Base-by-base conservation (phyloP, 2,888 invertebrate genomes). In the Rhamnusium bicolor region DNA sequence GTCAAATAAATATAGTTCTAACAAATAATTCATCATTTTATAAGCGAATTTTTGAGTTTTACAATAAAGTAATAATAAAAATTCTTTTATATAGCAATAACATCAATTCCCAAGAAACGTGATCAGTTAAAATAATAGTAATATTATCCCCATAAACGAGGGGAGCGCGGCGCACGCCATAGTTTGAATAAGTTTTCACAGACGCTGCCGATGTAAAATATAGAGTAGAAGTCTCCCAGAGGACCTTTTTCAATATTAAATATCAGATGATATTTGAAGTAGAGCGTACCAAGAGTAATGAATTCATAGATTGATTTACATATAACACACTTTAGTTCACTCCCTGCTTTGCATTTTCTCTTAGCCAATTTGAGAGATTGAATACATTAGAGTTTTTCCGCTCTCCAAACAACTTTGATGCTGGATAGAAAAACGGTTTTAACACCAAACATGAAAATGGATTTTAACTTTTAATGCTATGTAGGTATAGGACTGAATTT, bases 281-380 rank as follows among this genome's bases (percentile, higher is more conserved):
- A 29, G 73, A 75, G 60, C 73, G 76, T 58, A 77, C 53, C 67
- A 73, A 61, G 29, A 61, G 56, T 76, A 74, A 79, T 79, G 79
- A 77, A 76, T 79, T 76, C 79, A 69, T 47, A 76, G 73, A 76
- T 75, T 76, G 76, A 79, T 79, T 79, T 79, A 75, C 77, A 79
- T 76, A 75, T 77, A 79, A 76, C 75, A 73, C 75, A 76, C 65
- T 74, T 74, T 74, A 72, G 77, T 77, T 71, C 69, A 67, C 66
- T 54, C 70, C 70, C 69, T 63, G 53, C 53, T 69, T 32, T 54
- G 61, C 61, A 51, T 70, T 53, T 69, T 62, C 70, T 65, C 61
- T 65, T 27, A 53, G 21, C 67, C 71, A 74, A 74, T 74, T 71
- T 67, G 14, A 40, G 46, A 71, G 73, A 73, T 73, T 73, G 73